Evolutionary conservation across 2,888 invertebrate species (phyloP).

Genomic region (Yponomeuta cagnagella): DNA sequence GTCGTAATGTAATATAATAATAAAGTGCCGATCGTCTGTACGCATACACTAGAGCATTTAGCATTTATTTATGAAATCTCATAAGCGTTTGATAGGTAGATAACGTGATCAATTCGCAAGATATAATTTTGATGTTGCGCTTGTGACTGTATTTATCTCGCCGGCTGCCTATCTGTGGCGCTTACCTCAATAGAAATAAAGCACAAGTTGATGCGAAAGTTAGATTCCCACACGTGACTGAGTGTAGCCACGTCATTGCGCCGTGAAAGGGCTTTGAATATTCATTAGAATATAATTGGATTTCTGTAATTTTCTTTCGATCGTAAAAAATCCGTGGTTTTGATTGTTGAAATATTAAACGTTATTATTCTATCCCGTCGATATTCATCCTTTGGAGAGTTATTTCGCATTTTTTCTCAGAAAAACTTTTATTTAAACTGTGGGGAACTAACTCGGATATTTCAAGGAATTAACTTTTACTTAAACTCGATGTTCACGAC

Average conservation of each 20-base stretch:
- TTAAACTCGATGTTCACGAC: too few relatives aligned
- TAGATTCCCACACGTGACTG: not conserved
- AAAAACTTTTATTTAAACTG: too few relatives aligned
- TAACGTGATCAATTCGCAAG: conserved; percentile 24
- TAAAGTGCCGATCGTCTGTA: conserved; percentile 37
- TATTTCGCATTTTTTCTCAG: not conserved
- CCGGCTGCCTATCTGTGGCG: conserved; percentile 29
- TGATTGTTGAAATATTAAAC: conserved; percentile 15
- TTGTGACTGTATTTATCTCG: conserved; percentile 19
- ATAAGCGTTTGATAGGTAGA: conserved; percentile 26
- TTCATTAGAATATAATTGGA: conserved; percentile 49
- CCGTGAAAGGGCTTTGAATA: conserved; percentile 35
- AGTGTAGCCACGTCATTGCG: conserved; percentile 9
- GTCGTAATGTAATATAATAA: conserved; percentile 38
- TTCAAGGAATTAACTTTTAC: too few relatives aligned
- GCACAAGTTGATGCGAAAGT: not conserved
- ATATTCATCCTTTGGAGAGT: not conserved
- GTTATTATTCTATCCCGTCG: not conserved
- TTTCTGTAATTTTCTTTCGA: conserved; percentile 40
- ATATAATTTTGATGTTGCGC: conserved; percentile 28
- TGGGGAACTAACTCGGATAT: too few relatives aligned
- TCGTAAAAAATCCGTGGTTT: conserved; percentile 36
- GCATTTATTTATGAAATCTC: conserved; percentile 33
- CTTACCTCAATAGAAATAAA: conserved; percentile 29
- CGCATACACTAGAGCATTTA: conserved; percentile 43